Conservation (phyloP, 2,113 vertebrate genomes). For the Pholis gunnellus region DNA sequence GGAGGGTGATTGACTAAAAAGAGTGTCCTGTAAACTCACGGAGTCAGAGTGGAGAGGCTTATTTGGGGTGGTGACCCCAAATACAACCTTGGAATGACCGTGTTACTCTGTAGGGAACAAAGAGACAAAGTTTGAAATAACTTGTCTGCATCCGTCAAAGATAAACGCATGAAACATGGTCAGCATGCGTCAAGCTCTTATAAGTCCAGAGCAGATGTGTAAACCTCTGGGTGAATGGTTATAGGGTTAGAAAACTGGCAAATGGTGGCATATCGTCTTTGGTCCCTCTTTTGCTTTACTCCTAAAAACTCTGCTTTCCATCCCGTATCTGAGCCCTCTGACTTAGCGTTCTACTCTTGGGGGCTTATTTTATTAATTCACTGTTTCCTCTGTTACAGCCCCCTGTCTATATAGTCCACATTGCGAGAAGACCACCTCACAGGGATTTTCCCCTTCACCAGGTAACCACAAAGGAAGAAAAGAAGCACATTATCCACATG, state of each 20-base stretch:
- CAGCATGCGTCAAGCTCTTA: neutral
- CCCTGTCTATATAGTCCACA: conserved; percentile 58
- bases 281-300: conserved; percentile 10
- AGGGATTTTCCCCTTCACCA: conserved; percentile 83
- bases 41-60: neutral
- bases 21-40: neutral
- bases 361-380: conserved; percentile 75
- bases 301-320: conserved; percentile 22
- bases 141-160: neutral
- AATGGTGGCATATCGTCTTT: conserved; percentile 7
- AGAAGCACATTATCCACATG: conserved; percentile 79
- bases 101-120: neutral
- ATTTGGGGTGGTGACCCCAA: neutral
- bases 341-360: conserved; percentile 42
- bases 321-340: conserved; percentile 25
- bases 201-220: neutral
- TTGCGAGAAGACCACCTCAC: conserved; percentile 76
- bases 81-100: neutral
- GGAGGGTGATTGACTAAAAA: neutral
- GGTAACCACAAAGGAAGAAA: conserved; percentile 79
- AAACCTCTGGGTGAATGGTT: neutral
- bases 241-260: neutral
- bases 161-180: neutral
- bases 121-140: conserved; percentile 4
- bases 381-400: conserved; percentile 72